Evolutionary conservation across 1,140 invertebrate genomes (phyloP), one percentile per base, ranked within the genome.

Genomic region (Galendromus occidentalis): DNA sequence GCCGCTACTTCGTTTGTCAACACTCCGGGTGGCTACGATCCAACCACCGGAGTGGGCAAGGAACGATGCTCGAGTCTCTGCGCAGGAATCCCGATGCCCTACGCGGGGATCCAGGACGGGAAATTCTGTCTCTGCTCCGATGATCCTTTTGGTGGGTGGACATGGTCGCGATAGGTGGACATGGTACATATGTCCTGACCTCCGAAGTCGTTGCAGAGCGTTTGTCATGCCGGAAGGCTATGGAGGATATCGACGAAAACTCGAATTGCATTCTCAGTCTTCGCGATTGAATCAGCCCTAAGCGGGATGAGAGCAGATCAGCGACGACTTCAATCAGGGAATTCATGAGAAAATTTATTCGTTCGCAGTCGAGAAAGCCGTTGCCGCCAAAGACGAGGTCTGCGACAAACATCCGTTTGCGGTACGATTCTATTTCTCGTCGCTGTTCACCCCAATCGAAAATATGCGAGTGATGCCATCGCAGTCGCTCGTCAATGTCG

Each of bases 11-110:
- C 66, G 30, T 71, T 71, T 29, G 66, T 66, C 20, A 67, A 67
- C 20, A 70, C 70, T n/a, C 70, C 70, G 0, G 70, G 70, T 30
- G 67, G 70, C n/a, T 71, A 71, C 44, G 68, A 70, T 66, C 70
- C 70, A 0, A 22, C 17, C 5, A 67, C 42, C 29, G 45, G 65
- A 12, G 30, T 69, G 14, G 66, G 39, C 14, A 65, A 67, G n/a
- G n/a, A 18, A 33, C 63, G 65, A 29, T 71, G 70, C 39, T 42
- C 65, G 28, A 64, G 65, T 7, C 66, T 66, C 29, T 71, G 70
- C 44, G 68, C 67, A 17, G 67, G 68, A 6, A 68, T 69, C 42
- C 68, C 63, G n/a, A 47, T 71, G 25, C 69, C 70, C 0, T 69
- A 71, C 55, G 66, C 70, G 7, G 70, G 69, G 41, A 66, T 71